Base-by-base conservation (phyloP, 2,113 vertebrate species). In the Cynoglossus semilaevis region DNA sequence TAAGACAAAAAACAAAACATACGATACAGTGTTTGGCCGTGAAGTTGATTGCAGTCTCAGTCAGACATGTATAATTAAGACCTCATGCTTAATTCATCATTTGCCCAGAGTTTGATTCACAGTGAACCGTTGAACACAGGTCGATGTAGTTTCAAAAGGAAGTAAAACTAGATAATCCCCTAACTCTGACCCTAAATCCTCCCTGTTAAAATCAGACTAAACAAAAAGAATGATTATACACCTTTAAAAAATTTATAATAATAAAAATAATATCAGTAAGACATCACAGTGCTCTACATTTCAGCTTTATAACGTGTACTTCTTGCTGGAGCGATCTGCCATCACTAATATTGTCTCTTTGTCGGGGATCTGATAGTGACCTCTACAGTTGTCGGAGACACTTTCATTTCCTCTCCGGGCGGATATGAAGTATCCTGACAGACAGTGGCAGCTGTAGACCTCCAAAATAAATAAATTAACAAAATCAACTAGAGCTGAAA, bases 361-460 rank as follows among this genome's bases (percentile, higher is more conserved):
- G 22, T 29, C 22, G 58, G 43, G 66, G 52, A 44, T 68, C 42
- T 69, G 71, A 76, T 67, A 45, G 51, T 34, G 29, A 40, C 29
- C 76, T 36, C 67, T 77, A 74, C 77, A 64, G 81, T 12, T 45
- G 48, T 70, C 70, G 76, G 70, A 52, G 63, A 56, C 35, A 3
- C 12, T 83, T 70, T 86, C 77, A 87, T 87, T 84, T 88, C 84
- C 85, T 84, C 66, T 48, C 42, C 48, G 60, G 72, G 55, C 74
- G 80, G 85, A 88, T 83, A 88, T 80, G 84, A 87, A 64, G 56
- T 70, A 63, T 71, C 51, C 72, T 67, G 74, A 77, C 70, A 44
- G 63, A 45, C 17, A 64, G 14, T 59, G 38, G 50, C 59, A n/a
- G 5, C 15, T 14, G 50, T 60, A 6, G 22, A 29, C 22, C 22